Percentiles rank a stretch among this genome's conserved stretches.
These are phyloP conservation scores for Penelope pileata DNA, from an alignment of 2,113 vertebrate species.

Conservation along the genomic window DNA sequence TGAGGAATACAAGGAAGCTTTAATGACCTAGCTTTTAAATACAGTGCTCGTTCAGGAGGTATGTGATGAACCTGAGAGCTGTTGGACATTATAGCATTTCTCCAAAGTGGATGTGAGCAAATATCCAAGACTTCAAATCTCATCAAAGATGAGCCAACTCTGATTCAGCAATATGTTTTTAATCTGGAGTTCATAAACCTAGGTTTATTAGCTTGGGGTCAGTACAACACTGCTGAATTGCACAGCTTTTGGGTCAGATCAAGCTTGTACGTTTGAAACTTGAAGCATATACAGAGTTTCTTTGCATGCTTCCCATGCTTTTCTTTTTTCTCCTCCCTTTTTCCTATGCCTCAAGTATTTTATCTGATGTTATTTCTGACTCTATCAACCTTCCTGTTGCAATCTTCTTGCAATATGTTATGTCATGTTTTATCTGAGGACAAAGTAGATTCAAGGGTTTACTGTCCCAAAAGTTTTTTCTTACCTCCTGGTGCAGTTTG, in stretches of 20 bases:
- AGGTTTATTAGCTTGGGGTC: neutral
- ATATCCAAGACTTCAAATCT: neutral
- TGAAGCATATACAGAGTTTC: neutral
- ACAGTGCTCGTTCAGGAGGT: neutral
- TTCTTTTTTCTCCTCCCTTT: neutral
- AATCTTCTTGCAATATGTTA: neutral
- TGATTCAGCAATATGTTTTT: neutral
- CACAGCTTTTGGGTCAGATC: neutral
- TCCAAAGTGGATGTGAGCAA: neutral
- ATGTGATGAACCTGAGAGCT: neutral
- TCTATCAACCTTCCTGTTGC: fast-evolving
- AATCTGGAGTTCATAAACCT: neutral
- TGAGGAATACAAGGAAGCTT: neutral
- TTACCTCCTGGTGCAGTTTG: neutral
- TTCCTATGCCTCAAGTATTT: neutral
- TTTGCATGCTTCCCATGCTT: neutral
- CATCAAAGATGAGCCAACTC: neutral
- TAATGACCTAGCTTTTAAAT: neutral
- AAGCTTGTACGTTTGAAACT: fast-evolving
- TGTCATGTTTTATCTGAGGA: neutral
- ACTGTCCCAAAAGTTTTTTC: neutral
- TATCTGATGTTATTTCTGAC: neutral
- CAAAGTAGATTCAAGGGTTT: neutral
- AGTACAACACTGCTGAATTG: neutral
- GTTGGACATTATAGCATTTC: neutral